These are phyloP conservation scores for Tor tambroides DNA, from an alignment of 2,113 vertebrate genomes.

Conservation along the genomic window DNA sequence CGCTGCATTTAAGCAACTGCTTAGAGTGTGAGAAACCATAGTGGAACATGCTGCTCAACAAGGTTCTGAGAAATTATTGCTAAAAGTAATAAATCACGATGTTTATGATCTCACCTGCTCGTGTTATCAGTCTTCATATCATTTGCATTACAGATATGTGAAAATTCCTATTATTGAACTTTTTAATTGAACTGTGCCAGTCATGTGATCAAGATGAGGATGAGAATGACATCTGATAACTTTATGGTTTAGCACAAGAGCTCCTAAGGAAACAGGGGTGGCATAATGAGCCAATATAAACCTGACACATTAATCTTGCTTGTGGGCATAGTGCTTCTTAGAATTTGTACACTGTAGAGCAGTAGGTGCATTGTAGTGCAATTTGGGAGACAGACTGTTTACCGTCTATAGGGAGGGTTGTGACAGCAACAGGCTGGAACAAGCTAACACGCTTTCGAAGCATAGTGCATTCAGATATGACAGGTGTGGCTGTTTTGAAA, in stretches of 20 bases:
- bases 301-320: background rate
- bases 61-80: background rate
- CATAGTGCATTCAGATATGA: background rate
- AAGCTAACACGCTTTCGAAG: background rate
- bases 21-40: background rate
- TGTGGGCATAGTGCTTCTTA: background rate
- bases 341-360: too few species aligned
- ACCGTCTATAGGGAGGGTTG: background rate
- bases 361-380: background rate
- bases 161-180: background rate
- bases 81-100: background rate
- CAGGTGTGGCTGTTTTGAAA: constrained; percentile 44
- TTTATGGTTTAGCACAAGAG: background rate
- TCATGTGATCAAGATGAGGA: background rate
- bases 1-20: background rate
- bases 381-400: background rate
- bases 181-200: background rate
- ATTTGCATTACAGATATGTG: background rate
- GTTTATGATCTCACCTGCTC: background rate
- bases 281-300: background rate
- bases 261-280: background rate
- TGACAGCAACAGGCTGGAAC: background rate
- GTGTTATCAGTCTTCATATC: background rate
- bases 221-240: background rate
- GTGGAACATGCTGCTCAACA: background rate